Base-by-base conservation (phyloP, 2,888 invertebrate species). In the Resseliella maxima region DNA sequence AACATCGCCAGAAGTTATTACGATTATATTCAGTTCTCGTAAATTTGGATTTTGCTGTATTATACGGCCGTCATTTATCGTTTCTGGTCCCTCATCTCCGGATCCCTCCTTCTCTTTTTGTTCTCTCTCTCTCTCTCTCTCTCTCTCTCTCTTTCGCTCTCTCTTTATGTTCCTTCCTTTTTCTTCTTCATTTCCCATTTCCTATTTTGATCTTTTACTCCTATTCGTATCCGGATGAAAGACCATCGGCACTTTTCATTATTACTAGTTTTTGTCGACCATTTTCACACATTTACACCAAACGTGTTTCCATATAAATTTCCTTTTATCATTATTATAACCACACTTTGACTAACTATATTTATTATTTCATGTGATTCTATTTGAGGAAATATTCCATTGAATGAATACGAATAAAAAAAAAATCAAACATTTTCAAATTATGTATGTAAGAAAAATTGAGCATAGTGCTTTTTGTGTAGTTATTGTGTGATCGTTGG, bases 21-120 rank as follows among this genome's bases (percentile, higher is more conserved):
- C 72, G 72, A 72, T 72, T 31, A 72, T 35, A 72, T 72, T 72
- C 72, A 72, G 31, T 72, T 72, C n/a, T 72, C 72, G 72, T 72
- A 72, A 72, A 72, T 72, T 72, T 72, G 31, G 72, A 72, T 72
- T 72, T 72, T 15, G 15, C 31, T 31, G 0, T 72, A 15, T 35
- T 31, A 31, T 72, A 5, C 31, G 15, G 15, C 72, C 59, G 12
- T 10, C 31, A 31, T n/a, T n/a, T n/a, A n/a, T n/a, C n/a, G n/a
- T n/a, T n/a, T n/a, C n/a, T n/a, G n/a, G n/a, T n/a, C n/a, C n/a
- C n/a, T n/a, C n/a, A n/a, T n/a, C n/a, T n/a, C n/a, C n/a, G n/a
- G n/a, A 10, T 27, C 31, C n/a, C 15, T 27, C 35, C 59, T 5
- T 59, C 3, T 27, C 27, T 24, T 21, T 50, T 10, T 18, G 5